phyloP scores from a whole-genome alignment of 2,113 vertebrate species.

The Papio anubis region DNA sequence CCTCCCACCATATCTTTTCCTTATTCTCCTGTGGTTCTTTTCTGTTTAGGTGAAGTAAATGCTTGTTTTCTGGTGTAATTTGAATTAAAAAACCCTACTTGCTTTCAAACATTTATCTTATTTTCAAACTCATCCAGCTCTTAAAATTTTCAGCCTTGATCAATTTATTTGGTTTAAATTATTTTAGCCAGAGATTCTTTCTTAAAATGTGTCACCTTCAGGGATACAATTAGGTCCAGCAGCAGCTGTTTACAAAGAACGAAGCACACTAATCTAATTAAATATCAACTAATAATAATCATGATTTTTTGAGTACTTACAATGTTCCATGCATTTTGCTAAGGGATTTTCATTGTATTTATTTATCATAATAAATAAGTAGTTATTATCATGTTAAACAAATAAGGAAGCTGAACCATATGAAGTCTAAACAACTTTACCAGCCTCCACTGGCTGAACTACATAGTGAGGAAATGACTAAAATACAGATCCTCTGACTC shows the following conservation, averaged over 20 bases:
- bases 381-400: background rate
- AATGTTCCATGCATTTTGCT: background rate
- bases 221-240: background rate
- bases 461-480: background rate
- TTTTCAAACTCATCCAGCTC: background rate
- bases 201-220: background rate
- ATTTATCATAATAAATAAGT: background rate
- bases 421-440: background rate
- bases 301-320: background rate
- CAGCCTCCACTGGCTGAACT: background rate
- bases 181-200: background rate
- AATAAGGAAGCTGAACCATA: background rate
- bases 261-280: background rate
- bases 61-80: background rate
- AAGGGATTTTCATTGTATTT: constrained; percentile 30
- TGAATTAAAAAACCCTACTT: background rate
- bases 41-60: background rate
- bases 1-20: background rate
- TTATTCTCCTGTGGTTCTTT: background rate
- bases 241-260: background rate
- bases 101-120: background rate
- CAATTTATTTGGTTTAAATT: constrained; percentile 6
- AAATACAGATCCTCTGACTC: background rate
- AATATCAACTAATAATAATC: background rate
- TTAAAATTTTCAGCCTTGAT: background rate